Percentiles rank a stretch among this genome's conserved stretches.
Evolutionary conservation across 2,113 vertebrate species (phyloP).

Genomic region (Numida meleagris): DNA sequence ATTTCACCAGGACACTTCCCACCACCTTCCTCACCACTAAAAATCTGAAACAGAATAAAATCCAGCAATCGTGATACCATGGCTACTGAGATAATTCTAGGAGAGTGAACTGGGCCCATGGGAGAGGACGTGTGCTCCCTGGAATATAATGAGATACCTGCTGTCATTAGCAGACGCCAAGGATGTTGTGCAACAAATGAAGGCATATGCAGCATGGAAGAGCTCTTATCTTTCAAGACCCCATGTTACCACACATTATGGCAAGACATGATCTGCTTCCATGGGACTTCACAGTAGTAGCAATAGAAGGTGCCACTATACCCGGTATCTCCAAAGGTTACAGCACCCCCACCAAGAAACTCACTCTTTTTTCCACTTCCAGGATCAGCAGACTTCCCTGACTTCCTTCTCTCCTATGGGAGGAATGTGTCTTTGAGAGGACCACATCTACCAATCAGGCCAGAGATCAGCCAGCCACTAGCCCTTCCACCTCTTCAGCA

Average conservation of each 20-base stretch:
- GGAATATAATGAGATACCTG: rapidly evolving
- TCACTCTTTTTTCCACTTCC: not conserved
- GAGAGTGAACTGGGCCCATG: rapidly evolving
- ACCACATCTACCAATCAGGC: not conserved
- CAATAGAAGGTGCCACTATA: not conserved
- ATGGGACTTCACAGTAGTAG: not conserved
- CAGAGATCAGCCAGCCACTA: not conserved
- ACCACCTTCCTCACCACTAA: not conserved
- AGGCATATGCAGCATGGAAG: not conserved
- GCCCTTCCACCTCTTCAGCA: not conserved
- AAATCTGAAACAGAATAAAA: not conserved
- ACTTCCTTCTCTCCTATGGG: not conserved
- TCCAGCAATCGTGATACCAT: not conserved
- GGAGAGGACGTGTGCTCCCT: not conserved
- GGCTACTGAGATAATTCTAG: not conserved
- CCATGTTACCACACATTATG: not conserved
- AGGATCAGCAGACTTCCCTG: not conserved
- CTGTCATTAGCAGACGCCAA: not conserved
- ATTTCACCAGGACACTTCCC: not conserved
- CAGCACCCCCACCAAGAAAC: not conserved
- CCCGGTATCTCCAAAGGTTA: rapidly evolving
- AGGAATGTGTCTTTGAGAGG: not conserved
- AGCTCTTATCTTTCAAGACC: not conserved
- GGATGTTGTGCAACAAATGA: not conserved
- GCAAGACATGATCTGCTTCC: not conserved